phyloP scores from a whole-genome alignment of 35 echinoderm and acorn worm genomes.

The Patiria miniata region DNA sequence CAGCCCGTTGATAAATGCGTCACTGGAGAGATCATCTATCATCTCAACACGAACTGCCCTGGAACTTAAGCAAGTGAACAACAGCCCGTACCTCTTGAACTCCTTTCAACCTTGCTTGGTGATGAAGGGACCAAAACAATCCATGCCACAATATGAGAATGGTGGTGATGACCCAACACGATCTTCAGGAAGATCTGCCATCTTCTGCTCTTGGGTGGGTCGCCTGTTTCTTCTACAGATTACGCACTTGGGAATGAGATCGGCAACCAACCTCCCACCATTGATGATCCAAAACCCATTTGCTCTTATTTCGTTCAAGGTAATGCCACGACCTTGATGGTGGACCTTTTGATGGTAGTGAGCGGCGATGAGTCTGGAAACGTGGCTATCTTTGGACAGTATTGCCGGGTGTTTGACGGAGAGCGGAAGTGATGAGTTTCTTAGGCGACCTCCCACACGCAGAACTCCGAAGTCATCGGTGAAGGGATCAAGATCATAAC shows the following conservation, averaged over 20 bases:
- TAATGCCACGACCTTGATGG: slow-evolving; percentile 52
- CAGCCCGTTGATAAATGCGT: slow-evolving; percentile 73
- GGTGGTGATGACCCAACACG: slow-evolving; percentile 36
- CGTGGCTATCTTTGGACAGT: slow-evolving; percentile 22
- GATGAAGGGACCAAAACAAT: slow-evolving; percentile 56
- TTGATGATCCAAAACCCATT: slow-evolving; percentile 63
- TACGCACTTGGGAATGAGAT: slow-evolving; percentile 43
- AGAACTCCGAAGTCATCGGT: slow-evolving; percentile 60
- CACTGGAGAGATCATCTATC: slow-evolving; percentile 44
- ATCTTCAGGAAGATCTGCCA: slow-evolving; percentile 55
- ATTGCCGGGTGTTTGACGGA: slow-evolving; percentile 67
- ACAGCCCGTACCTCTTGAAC: slow-evolving; percentile 54
- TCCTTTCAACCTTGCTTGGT: slow-evolving; percentile 57
- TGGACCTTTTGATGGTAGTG: slow-evolving; percentile 38
- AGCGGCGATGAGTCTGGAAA: slow-evolving; percentile 25
- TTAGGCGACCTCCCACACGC: slow-evolving; percentile 68
- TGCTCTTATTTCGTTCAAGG: slow-evolving; percentile 49
- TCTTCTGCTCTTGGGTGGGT: slow-evolving; percentile 18
- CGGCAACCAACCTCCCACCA: neutral
- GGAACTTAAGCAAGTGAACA: no score
- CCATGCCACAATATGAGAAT: slow-evolving; percentile 58
- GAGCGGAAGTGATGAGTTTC: slow-evolving; percentile 22
- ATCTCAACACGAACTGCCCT: slow-evolving; percentile 72
- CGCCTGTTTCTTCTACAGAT: slow-evolving; percentile 17
- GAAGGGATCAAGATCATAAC: slow-evolving; percentile 53